Conservation (phyloP, 2,888 invertebrate species). For the Aphrophora alni region DNA sequence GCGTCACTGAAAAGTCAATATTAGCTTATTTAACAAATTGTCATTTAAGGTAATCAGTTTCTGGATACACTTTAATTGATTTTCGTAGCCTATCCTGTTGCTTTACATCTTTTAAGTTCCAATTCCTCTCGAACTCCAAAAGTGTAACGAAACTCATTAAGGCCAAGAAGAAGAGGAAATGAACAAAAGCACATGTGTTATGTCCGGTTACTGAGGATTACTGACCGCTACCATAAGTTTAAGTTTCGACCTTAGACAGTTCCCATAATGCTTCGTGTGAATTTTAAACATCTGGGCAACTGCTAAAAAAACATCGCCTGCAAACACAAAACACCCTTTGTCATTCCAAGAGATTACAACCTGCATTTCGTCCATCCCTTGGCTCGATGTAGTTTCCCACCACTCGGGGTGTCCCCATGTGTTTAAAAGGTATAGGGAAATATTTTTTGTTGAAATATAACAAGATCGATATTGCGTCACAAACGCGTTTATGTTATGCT, state of each 20-base stretch:
- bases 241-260: background rate
- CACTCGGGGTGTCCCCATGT: too few relatives aligned
- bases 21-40: too few relatives aligned
- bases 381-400: too few relatives aligned
- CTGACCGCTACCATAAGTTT: background rate
- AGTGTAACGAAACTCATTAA: background rate
- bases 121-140: background rate
- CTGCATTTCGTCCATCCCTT: background rate
- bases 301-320: background rate
- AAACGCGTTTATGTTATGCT: too few relatives aligned
- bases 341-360: background rate
- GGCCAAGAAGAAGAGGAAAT: background rate
- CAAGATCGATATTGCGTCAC: too few relatives aligned
- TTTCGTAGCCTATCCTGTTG: background rate
- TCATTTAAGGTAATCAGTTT: background rate
- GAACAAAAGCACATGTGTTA: background rate
- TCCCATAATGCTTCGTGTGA: slow-evolving; percentile 2
- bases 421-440: too few relatives aligned
- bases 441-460: too few relatives aligned
- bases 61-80: background rate
- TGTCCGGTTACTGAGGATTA: background rate
- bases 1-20: too few relatives aligned
- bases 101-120: background rate
- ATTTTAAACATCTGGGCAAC: background rate
- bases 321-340: background rate